Percentiles rank a stretch among this genome's conserved stretches.
Conservation (phyloP, 2,888 invertebrate genomes). For the Cybosia mesomella region DNA sequence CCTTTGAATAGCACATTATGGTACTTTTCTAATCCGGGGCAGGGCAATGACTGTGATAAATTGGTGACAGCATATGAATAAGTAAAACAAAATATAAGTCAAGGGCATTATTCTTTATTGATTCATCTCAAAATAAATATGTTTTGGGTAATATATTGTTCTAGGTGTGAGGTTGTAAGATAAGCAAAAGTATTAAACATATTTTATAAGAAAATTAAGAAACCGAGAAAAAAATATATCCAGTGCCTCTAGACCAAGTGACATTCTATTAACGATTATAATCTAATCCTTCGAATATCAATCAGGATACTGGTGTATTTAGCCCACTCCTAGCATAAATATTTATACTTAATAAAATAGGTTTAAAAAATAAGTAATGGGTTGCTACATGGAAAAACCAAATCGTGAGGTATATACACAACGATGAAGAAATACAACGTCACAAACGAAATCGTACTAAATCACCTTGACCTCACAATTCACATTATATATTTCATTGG, state of each 20-base stretch:
- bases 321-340: not conserved
- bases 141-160: not conserved
- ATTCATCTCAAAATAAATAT: not conserved
- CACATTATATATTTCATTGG: not conserved
- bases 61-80: not conserved
- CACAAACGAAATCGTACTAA: not conserved
- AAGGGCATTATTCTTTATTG: not conserved
- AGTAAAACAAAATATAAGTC: not conserved
- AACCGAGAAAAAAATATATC: not conserved
- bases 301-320: not conserved
- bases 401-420: not conserved
- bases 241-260: no score
- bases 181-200: no score
- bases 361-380: not conserved
- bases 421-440: not conserved
- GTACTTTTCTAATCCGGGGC: no score
- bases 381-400: slow-evolving; percentile 11
- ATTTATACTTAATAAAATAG: not conserved
- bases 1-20: no score
- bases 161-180: not conserved
- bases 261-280: no score
- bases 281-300: no score
- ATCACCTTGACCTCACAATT: slow-evolving; percentile 1
- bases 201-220: not conserved
- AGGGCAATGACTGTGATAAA: no score